Evolutionary conservation across 1,140 invertebrate genomes (phyloP).

Genomic region (Battus philenor): DNA sequence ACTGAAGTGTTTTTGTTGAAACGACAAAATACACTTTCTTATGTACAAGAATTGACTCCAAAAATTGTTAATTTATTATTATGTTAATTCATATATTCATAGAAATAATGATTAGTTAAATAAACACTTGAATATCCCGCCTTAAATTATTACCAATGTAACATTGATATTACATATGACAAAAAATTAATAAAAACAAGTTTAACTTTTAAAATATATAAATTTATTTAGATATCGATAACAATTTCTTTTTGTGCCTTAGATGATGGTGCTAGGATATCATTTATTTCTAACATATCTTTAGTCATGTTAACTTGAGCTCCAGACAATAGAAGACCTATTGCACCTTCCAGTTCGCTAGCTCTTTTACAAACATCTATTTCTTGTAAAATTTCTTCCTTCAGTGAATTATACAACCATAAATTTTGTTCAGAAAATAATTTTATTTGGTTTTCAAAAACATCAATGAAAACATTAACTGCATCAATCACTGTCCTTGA

Average conservation of each 20-base stretch:
- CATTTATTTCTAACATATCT: constrained; percentile 47
- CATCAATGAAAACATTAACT: constrained; percentile 83
- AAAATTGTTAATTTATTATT: no score
- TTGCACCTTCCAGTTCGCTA: constrained; percentile 80
- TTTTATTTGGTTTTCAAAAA: constrained; percentile 80
- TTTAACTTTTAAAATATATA: no score
- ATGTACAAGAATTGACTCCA: no score
- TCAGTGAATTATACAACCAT: constrained; percentile 78
- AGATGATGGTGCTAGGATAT: constrained; percentile 74
- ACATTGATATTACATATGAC: no score
- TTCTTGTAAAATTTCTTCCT: constrained; percentile 80
- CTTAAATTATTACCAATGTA: no score
- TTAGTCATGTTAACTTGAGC: constrained; percentile 58
- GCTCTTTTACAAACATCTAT: constrained; percentile 79
- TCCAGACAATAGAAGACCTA: constrained; percentile 81
- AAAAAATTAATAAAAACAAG: no score
- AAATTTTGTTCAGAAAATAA: constrained; percentile 77
- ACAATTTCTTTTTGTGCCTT: constrained; percentile 79
- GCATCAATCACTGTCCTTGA: constrained; percentile 84
- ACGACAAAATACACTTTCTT: no score
- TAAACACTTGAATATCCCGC: no score
- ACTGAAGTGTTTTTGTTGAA: no score
- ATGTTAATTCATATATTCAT: no score
- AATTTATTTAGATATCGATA: constrained; percentile 74
- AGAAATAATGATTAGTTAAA: no score